phyloP scores from a whole-genome alignment of 2,113 vertebrate species.

The Astur gentilis region DNA sequence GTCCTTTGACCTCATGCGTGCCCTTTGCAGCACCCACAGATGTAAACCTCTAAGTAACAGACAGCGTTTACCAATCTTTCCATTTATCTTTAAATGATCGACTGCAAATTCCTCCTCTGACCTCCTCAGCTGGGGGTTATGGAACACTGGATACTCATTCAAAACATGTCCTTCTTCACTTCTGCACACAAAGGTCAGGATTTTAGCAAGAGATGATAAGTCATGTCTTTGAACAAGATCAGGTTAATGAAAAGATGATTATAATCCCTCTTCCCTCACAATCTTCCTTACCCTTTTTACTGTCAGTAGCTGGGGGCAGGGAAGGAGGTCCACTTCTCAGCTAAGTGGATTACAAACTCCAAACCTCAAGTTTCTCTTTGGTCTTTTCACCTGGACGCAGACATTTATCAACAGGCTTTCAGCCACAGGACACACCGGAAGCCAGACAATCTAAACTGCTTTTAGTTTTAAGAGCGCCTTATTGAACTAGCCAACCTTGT shows the following conservation, averaged over 20 bases:
- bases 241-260: not conserved
- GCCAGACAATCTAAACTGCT: not conserved
- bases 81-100: not conserved
- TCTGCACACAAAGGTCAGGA: not conserved
- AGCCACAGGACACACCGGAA: not conserved
- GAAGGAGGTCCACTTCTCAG: not conserved
- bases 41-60: not conserved
- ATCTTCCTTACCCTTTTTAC: not conserved
- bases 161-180: not conserved
- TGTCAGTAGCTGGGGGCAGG: not conserved
- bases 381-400: not conserved
- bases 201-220: not conserved
- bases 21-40: not conserved
- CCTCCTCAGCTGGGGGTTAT: not conserved
- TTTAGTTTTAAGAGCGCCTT: not conserved
- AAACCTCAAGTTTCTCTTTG: not conserved
- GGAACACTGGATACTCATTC: not conserved
- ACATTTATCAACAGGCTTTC: not conserved
- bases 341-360: not conserved
- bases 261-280: not conserved
- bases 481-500: not conserved
- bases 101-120: not conserved
- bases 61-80: not conserved
- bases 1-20: not conserved
- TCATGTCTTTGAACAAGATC: not conserved